phyloP scores from a whole-genome alignment of 2,888 invertebrate genomes.

The Melipona beecheii region DNA sequence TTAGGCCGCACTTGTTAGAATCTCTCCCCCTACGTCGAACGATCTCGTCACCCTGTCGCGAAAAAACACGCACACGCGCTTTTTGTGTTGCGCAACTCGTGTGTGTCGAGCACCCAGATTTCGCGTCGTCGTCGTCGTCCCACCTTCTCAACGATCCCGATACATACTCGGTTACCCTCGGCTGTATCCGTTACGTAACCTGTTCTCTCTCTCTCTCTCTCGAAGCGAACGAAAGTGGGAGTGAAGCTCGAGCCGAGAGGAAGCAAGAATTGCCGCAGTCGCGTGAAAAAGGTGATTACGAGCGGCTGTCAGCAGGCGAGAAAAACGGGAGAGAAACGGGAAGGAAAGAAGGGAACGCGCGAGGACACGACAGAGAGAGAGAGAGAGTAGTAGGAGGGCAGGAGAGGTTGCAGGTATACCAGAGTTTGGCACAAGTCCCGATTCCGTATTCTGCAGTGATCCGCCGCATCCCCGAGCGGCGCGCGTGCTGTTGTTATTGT shows the following conservation, averaged over 20 bases:
- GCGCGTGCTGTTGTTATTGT: constrained; percentile 54
- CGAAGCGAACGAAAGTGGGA: background rate
- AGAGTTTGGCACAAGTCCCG: constrained; percentile 62
- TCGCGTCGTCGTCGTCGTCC: background rate
- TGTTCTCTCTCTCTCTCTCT: no score
- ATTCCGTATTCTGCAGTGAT: constrained; percentile 62
- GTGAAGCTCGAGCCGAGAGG: background rate
- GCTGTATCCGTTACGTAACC: constrained; percentile 34
- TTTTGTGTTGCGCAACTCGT: background rate
- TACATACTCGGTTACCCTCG: background rate
- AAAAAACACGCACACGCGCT: background rate
- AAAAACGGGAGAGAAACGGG: background rate
- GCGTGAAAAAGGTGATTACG: constrained; percentile 50
- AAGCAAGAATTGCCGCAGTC: constrained; percentile 30
- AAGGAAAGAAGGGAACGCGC: background rate
- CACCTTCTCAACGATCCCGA: background rate
- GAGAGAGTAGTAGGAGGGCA: background rate
- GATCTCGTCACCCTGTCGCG: background rate
- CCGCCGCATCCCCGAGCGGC: constrained; percentile 44
- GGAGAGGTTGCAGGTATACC: constrained; percentile 35
- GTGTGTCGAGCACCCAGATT: background rate
- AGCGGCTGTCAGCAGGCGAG: constrained; percentile 32
- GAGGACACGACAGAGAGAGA: background rate
- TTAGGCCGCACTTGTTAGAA: background rate
- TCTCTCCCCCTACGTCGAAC: background rate